A percentile compares a stretch with the other conserved stretches of the same genome.
These are phyloP conservation scores for Meloe dianella DNA, from an alignment of 2,888 invertebrate species.

Conservation along the genomic window DNA sequence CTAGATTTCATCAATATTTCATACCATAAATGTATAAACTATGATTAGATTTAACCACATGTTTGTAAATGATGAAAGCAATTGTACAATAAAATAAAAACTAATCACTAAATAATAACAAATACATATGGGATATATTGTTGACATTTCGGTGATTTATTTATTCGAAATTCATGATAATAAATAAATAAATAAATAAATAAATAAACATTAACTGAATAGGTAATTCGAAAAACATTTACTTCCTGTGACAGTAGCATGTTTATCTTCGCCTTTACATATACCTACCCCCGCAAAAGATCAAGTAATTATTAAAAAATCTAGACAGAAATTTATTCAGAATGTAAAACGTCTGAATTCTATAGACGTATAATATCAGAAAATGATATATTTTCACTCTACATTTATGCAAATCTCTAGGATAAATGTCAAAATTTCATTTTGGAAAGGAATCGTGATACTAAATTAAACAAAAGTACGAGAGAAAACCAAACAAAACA, in stretches of 20 bases:
- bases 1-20: neutral
- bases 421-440: slow-evolving; percentile 30
- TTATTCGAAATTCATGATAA: neutral
- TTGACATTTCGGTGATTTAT: neutral
- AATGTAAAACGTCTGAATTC: slow-evolving; percentile 21
- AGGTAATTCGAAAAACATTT: neutral
- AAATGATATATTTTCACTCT: slow-evolving; percentile 30
- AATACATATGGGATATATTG: neutral
- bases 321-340: slow-evolving; percentile 23
- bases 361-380: slow-evolving; percentile 19
- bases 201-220: slow-evolving; percentile 1
- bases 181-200: neutral
- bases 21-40: neutral
- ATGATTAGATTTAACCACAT: neutral
- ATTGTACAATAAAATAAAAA: neutral
- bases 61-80: neutral
- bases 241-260: slow-evolving; percentile 4
- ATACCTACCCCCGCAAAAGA: neutral
- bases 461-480: slow-evolving; percentile 24
- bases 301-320: slow-evolving; percentile 25
- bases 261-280: neutral
- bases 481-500: no score
- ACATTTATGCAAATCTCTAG: slow-evolving; percentile 27
- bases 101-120: neutral
- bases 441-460: slow-evolving; percentile 12